Percentiles rank a stretch among this genome's conserved stretches.
Evolutionary conservation across 2,113 vertebrate species (phyloP).

Genomic region (Tapirus terrestris): DNA sequence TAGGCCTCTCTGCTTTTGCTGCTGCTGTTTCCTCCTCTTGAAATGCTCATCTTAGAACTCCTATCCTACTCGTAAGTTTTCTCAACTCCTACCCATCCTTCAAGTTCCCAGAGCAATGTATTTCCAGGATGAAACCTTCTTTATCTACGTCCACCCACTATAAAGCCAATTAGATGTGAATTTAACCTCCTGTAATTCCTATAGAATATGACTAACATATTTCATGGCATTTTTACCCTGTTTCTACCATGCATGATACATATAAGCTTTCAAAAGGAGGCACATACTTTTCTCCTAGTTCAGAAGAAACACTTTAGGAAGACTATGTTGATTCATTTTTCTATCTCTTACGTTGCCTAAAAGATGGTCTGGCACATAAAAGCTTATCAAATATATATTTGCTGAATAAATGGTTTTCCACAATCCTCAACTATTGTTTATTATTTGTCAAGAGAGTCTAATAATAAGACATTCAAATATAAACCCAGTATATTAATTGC

Average conservation of each 20-base stretch:
- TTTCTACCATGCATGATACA: not conserved
- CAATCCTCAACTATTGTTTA: not conserved
- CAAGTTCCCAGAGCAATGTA: not conserved
- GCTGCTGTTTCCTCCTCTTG: not conserved
- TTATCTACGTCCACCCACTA: not conserved
- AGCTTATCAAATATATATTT: not conserved
- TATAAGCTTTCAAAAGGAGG: not conserved
- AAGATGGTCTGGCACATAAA: not conserved
- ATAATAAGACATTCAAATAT: not conserved
- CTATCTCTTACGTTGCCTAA: not conserved
- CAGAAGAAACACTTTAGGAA: not conserved
- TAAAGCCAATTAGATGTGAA: not conserved
- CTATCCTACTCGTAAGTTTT: not conserved
- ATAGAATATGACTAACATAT: not conserved
- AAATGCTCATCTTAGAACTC: not conserved
- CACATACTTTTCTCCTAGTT: not conserved
- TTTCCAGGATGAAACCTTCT: not conserved
- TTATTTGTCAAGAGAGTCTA: not conserved
- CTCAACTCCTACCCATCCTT: not conserved
- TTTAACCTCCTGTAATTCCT: not conserved
- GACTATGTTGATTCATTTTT: not conserved
- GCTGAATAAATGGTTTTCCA: not conserved
- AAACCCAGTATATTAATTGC: not conserved
- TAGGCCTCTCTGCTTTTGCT: not conserved
- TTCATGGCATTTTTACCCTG: not conserved